Conservation (phyloP, 2,797 vertebrate species). For the Fringilla coelebs region DNA sequence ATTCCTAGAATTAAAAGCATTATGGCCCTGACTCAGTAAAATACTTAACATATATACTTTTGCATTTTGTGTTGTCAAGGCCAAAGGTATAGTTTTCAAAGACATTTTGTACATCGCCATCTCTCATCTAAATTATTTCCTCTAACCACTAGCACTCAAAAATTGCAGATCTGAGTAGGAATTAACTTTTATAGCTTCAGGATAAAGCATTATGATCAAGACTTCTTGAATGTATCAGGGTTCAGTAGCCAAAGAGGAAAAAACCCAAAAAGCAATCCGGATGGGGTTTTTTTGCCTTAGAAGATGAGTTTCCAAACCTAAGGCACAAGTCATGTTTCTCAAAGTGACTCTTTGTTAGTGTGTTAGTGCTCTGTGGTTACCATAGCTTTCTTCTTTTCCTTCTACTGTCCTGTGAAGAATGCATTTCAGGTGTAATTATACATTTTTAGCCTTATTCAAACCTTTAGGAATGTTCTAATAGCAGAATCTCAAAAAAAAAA, state of each 20-base stretch:
- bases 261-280: background rate
- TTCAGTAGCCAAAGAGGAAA: background rate
- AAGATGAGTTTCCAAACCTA: background rate
- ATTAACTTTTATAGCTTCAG: background rate
- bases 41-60: background rate
- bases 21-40: background rate
- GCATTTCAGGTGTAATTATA: background rate
- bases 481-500: background rate
- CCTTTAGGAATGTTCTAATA: background rate
- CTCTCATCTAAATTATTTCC: background rate
- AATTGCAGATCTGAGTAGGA: background rate
- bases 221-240: rapidly evolving
- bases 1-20: background rate
- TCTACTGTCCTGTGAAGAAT: background rate
- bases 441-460: background rate
- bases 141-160: background rate
- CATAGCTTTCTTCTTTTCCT: background rate
- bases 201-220: background rate
- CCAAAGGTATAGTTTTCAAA: background rate
- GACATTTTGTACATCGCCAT: background rate
- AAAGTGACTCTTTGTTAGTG: background rate
- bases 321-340: background rate
- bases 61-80: background rate
- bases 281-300: background rate
- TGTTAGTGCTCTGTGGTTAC: background rate